phyloP scores from a whole-genome alignment of 2,888 invertebrate genomes.

The Zele albiditarsus region DNA sequence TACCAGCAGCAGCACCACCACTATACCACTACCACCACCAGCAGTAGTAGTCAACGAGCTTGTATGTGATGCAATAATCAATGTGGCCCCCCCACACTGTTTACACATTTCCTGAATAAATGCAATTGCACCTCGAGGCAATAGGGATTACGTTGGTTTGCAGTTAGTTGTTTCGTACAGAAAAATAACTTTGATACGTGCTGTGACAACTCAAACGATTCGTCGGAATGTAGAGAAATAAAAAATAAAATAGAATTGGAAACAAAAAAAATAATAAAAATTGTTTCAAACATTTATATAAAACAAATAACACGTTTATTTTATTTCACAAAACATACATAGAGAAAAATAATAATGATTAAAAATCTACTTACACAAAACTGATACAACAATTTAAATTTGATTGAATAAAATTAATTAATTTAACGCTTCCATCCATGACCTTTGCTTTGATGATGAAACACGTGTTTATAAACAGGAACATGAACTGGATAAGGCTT shows the following conservation, averaged over 20 bases:
- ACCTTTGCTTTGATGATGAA: constrained; percentile 65
- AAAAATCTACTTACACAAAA: background rate
- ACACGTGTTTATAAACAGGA: constrained; percentile 75
- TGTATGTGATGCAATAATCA: constrained; percentile 62
- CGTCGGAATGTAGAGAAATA: background rate
- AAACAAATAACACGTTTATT: background rate
- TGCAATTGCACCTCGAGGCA: constrained; percentile 51
- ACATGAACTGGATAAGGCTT: constrained; percentile 77
- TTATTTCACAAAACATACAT: background rate
- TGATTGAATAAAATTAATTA: background rate
- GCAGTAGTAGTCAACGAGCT: constrained; percentile 59
- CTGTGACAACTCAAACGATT: constrained; percentile 22
- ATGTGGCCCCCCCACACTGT: constrained; percentile 60
- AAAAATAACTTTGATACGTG: constrained; percentile 25
- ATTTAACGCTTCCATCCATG: constrained; percentile 64
- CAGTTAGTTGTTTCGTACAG: background rate
- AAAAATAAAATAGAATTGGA: background rate
- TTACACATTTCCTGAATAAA: constrained; percentile 67
- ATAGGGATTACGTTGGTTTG: constrained; percentile 39
- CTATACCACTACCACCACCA: no score
- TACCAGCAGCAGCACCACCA: no score
- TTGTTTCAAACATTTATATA: background rate
- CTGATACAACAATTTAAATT: no score
- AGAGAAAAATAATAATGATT: background rate
- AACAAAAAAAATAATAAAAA: background rate